Evolutionary conservation across 2,113 vertebrate genomes (phyloP).

Genomic region (Gobius niger): DNA sequence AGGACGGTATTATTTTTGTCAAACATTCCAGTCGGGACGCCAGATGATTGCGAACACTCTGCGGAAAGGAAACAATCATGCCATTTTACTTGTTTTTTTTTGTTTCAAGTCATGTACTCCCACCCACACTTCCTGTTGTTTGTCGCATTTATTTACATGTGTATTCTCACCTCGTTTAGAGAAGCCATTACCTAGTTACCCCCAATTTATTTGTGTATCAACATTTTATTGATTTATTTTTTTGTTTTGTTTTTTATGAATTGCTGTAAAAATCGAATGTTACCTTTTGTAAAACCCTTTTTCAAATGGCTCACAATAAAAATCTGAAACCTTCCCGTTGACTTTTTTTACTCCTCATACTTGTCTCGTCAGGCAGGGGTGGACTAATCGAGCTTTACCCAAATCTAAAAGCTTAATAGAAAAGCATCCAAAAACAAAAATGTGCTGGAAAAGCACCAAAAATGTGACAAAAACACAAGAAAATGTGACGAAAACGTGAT

Average conservation of each 20-base stretch:
- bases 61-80: slow-evolving; percentile 68
- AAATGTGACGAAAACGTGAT: no score
- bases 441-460: no score
- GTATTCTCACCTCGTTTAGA: slow-evolving; percentile 96
- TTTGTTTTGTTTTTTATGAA: slow-evolving; percentile 70
- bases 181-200: slow-evolving; percentile 95
- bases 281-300: slow-evolving; percentile 98
- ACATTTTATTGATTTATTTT: slow-evolving; percentile 94
- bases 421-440: no score
- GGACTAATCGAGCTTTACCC: no score
- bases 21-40: slow-evolving; percentile 63
- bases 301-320: slow-evolving; percentile 96
- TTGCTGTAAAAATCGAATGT: slow-evolving; percentile 97
- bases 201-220: slow-evolving; percentile 90
- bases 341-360: no score
- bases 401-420: no score
- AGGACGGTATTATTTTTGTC: slow-evolving; percentile 21
- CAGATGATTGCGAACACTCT: slow-evolving; percentile 45
- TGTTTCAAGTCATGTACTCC: slow-evolving; percentile 85
- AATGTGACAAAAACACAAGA: no score
- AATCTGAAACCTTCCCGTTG: slow-evolving; percentile 71
- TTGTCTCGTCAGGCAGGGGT: no score
- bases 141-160: slow-evolving; percentile 95
- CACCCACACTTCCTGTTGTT: slow-evolving; percentile 41
- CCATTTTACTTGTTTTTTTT: slow-evolving; percentile 58